Evolutionary conservation across 2,113 vertebrate species (phyloP), one percentile per base, ranked within the genome.

Genomic region (Psittacus erithacus): DNA sequence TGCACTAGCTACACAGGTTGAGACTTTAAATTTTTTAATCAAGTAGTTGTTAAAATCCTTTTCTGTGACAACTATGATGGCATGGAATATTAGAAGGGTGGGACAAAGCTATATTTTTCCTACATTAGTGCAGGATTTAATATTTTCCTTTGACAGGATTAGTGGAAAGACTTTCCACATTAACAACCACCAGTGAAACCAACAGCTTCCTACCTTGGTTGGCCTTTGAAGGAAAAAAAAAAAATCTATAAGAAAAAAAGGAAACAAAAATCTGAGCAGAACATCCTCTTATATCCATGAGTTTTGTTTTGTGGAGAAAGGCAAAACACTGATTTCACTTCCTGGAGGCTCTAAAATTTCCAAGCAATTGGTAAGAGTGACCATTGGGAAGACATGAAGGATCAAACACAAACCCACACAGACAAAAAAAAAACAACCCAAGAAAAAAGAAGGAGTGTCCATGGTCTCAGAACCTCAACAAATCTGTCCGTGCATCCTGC

Each of bases 161-260:
- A 96, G 64, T 81, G 90, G 95, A 94, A 96, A 91, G 60, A 76
- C 47, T 76, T 94, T 94, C 93, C 96, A 96, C 92, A 43, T n/a
- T 65, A 92, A 85, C 19, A 95, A 65, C 7, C 14, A 79, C 50
- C 47, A 86, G 46, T 14, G 18, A 78, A 90, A 95, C 63, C 87
- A 86, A 79, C n/a, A 90, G 53, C 64, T 80, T 96, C 92, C 92
- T 94, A 96, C 96, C 91, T 96, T 93, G 38, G 57, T n/a, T 92
- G 86, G 77, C 67, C 81, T 94, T 95, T 92, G 55, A 84, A 67
- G 41, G 38, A 38, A 80, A 93, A 59, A 47, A 47, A 35, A 57
- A 59, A 91, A 86, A 65, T 94, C 95, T 96, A 89, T 49, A 82
- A 57, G 44, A 77, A 92, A 81, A 43, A 77, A 82, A 81, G 16